Evolutionary conservation across 2,888 invertebrate species (phyloP), one percentile per base, ranked within the genome.

Genomic region (Auanema freiburgensis): DNA sequence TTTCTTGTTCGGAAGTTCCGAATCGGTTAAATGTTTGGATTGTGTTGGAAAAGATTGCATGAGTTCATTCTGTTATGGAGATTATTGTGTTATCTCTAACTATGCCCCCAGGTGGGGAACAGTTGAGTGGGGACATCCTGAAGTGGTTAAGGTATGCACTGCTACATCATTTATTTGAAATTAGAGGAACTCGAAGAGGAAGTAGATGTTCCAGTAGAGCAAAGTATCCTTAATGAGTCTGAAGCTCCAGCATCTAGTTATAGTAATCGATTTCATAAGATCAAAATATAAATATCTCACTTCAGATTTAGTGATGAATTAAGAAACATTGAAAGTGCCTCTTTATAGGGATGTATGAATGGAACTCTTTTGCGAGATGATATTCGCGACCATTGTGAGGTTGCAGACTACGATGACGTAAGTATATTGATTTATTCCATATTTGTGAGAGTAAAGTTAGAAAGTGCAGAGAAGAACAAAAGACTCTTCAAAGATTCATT

Each of bases 81-180:
- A 71, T 21, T 74, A 68, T 59, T 70, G 70, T 61, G 66, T 71
- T 59, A 41, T 71, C 18, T 65, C 67, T 11, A 68, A 73, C 58
- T 81, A 74, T 54, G 78, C 77, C 1, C 80, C 79, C 21, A 56
- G 81, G 42, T 81, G 81, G 81, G 81, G 81, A 12, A 67, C 77
- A 5, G 61, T 61, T 0, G 60, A 74, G 56, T 79, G 75, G 72
- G 75, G 79, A 16, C 70, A 76, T 43, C 69, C 77, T n/a, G 61
- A 71, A 49, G 69, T 80, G 14, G 80, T 81, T 12, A 82, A 71
- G 66, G 71, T 71, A 14, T 14, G 65, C 46, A 11, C 1, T 14
- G 6, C 11, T n/a, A 3, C 3, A 33, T 33, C 33, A 33, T 5
- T 5, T 33, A 33, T 33, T 33, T 8, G 4, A 33, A 33, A 33